These are phyloP conservation scores for Cherax destructor DNA, from an alignment of 1,140 invertebrate species.

Conservation along the genomic window DNA sequence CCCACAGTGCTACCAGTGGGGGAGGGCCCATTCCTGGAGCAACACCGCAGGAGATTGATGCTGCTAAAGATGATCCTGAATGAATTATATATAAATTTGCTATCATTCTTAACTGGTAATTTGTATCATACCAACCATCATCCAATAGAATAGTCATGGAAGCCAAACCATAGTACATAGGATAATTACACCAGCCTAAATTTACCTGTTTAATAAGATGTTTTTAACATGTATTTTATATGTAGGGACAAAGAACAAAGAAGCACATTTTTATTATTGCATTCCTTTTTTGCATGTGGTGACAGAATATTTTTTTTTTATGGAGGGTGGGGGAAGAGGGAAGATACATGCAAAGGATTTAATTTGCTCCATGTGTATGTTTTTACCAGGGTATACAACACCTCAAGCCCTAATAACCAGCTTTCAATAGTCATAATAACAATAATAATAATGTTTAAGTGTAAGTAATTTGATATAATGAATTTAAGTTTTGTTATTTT, in stretches of 20 bases:
- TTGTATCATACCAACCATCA: background rate
- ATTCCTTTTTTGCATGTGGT: background rate
- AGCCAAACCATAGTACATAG: background rate
- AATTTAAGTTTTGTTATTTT: no score
- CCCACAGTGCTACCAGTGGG: conserved; percentile 71
- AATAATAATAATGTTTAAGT: no score
- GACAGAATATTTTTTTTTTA: background rate
- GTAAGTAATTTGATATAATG: no score
- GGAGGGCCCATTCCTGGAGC: conserved; percentile 70
- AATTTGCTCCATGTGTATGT: no score
- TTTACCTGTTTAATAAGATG: background rate
- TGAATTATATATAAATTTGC: background rate
- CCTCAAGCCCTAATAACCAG: no score
- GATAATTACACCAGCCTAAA: background rate
- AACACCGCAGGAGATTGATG: conserved; percentile 61
- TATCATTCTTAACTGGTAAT: background rate
- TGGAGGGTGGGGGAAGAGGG: no score
- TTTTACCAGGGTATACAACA: no score
- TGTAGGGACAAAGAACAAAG: background rate
- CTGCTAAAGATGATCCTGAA: conserved; percentile 22
- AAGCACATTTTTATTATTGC: background rate
- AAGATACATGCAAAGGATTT: no score
- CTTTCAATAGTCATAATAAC: no score
- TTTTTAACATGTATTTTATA: background rate
- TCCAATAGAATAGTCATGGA: background rate